phyloP scores from a whole-genome alignment of 2,888 invertebrate genomes.

The Tipula vernalis region DNA sequence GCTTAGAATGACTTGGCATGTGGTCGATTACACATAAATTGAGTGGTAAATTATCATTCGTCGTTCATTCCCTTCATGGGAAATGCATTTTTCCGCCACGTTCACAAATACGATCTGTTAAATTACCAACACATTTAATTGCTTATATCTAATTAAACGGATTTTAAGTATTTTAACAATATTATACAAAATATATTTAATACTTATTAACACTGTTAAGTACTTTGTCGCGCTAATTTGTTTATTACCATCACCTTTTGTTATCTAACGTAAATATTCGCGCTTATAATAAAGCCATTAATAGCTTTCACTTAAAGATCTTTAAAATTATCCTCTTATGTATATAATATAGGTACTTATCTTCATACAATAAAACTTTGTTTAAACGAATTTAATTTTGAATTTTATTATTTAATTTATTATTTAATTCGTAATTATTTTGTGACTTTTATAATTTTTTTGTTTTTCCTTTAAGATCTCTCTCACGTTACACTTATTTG shows the following conservation, averaged over 20 bases:
- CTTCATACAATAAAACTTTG: not conserved
- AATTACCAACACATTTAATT: not conserved
- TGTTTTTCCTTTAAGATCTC: not conserved
- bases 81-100: too few relatives aligned
- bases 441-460: not conserved
- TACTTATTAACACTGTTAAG: not conserved
- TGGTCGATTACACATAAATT: too few relatives aligned
- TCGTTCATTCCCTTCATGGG: too few relatives aligned
- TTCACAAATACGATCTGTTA: too few relatives aligned
- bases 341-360: not conserved
- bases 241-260: not conserved
- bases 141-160: not conserved
- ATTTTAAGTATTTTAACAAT: not conserved
- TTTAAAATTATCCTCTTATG: not conserved
- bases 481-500: not conserved
- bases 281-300: not conserved
- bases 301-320: not conserved
- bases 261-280: not conserved
- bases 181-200: not conserved
- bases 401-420: not conserved
- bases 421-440: not conserved
- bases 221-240: not conserved
- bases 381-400: not conserved
- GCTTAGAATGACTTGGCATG: too few relatives aligned
- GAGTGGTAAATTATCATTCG: too few relatives aligned